These are phyloP conservation scores for Lissonota sp. DNA, from an alignment of 2,888 invertebrate species.

Conservation along the genomic window DNA sequence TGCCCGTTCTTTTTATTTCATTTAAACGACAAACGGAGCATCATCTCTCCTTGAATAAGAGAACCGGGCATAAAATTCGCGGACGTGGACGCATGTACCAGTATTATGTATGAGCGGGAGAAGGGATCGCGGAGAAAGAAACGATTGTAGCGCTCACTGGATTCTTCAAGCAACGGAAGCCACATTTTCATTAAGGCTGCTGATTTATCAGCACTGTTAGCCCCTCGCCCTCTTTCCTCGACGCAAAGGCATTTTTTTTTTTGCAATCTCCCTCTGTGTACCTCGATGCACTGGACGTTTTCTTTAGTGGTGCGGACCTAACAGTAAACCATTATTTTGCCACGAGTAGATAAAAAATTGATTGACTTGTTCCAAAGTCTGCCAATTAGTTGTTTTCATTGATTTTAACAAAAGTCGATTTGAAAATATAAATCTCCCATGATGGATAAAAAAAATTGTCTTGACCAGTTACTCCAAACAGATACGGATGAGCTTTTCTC, in stretches of 20 bases:
- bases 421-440: too few relatives aligned
- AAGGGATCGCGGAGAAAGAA: constrained; percentile 13
- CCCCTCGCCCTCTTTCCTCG: constrained; percentile 73
- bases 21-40: constrained; percentile 61
- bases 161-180: constrained; percentile 71
- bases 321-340: constrained; percentile 13
- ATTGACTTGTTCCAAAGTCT: neutral
- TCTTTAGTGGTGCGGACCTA: constrained; percentile 10
- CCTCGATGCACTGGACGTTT: neutral
- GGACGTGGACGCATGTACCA: constrained; percentile 33
- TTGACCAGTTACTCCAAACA: constrained; percentile 46
- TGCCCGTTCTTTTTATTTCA: constrained; percentile 73
- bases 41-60: constrained; percentile 44
- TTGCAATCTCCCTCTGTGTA: constrained; percentile 18
- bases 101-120: constrained; percentile 28
- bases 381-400: too few relatives aligned
- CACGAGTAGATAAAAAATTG: neutral
- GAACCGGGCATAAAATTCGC: constrained; percentile 41
- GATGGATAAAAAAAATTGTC: constrained; percentile 3
- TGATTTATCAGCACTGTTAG: constrained; percentile 79
- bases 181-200: constrained; percentile 78
- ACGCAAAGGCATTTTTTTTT: constrained; percentile 18
- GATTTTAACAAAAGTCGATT: too few relatives aligned
- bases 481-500: constrained; percentile 47
- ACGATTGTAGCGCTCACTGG: constrained; percentile 56